Conservation (phyloP, 1,140 invertebrate species). For the Drosophila pallidifrons region DNA sequence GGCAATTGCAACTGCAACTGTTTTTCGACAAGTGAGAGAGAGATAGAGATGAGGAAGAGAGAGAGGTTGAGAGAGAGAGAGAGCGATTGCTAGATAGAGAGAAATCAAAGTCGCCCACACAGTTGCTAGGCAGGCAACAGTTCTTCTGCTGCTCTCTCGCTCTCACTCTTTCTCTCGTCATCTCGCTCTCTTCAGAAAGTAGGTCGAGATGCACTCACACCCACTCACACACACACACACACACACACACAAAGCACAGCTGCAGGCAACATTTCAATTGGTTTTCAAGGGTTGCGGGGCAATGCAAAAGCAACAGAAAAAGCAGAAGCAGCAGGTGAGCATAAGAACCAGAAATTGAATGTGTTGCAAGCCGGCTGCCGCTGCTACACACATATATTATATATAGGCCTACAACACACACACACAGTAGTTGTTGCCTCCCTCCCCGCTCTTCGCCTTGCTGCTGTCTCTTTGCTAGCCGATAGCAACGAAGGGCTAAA, state of each 20-base stretch:
- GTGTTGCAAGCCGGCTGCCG: constrained; percentile 48
- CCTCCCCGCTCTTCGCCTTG: not conserved
- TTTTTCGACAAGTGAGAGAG: constrained; percentile 2
- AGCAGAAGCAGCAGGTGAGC: constrained; percentile 73
- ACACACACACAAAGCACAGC: constrained; percentile 40
- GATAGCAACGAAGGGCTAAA: constrained; percentile 82
- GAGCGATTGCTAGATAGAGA: not conserved
- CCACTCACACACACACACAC: constrained; percentile 22
- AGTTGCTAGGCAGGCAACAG: constrained; percentile 45
- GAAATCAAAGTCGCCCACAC: constrained; percentile 29
- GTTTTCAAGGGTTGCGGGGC: constrained; percentile 58
- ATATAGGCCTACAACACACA: constrained; percentile 9
- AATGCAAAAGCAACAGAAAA: constrained; percentile 21
- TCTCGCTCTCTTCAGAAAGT: constrained; percentile 47
- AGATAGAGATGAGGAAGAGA: not conserved
- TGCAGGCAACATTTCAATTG: constrained; percentile 73
- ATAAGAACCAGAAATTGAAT: constrained; percentile 63
- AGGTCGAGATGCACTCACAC: constrained; percentile 73
- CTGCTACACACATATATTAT: constrained; percentile 14
- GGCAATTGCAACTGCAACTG: constrained; percentile 12
- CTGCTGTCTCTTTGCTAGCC: constrained; percentile 24
- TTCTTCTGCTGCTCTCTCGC: constrained; percentile 7
- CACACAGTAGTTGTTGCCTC: constrained; percentile 1
- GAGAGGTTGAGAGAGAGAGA: not conserved
- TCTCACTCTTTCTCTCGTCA: not conserved